These are phyloP conservation scores for Stylophora pistillata DNA, from an alignment of 64 coral and sea anemone genomes.

Conservation along the genomic window DNA sequence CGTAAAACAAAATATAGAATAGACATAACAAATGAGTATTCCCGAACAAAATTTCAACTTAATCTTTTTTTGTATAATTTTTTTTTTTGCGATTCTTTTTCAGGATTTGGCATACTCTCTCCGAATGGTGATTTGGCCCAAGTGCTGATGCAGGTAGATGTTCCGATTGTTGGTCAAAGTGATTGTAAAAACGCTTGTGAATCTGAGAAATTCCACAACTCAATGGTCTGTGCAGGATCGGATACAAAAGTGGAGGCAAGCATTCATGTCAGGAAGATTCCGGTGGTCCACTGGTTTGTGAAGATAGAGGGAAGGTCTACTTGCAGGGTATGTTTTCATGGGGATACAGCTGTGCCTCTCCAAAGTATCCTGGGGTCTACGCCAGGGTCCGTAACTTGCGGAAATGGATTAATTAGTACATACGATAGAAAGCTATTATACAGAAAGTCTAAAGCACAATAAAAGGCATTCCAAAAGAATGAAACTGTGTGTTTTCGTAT, in stretches of 20 bases:
- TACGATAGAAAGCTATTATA: slow-evolving; percentile 11
- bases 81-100: not conserved
- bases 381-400: slow-evolving; percentile 51
- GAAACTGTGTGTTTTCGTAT: not conserved
- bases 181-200: slow-evolving; percentile 24
- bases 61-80: not conserved
- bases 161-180: slow-evolving; percentile 11
- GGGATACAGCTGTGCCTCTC: slow-evolving; percentile 40
- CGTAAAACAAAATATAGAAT: no score
- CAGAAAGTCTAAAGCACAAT: not conserved
- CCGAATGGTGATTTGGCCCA: slow-evolving; percentile 6
- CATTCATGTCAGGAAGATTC: slow-evolving; percentile 58
- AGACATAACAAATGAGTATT: no score
- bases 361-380: slow-evolving; percentile 47
- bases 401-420: slow-evolving; percentile 30
- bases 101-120: slow-evolving; percentile 36
- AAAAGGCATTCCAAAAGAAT: not conserved
- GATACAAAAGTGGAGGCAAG: slow-evolving; percentile 25
- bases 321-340: slow-evolving; percentile 48
- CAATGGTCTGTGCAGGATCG: slow-evolving; percentile 58
- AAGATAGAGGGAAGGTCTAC: slow-evolving; percentile 34
- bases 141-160: slow-evolving; percentile 39
- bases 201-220: slow-evolving; percentile 33
- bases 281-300: slow-evolving; percentile 56
- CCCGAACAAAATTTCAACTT: not conserved